A percentile compares a stretch with the other conserved stretches of the same genome.
Evolutionary conservation across 2,113 vertebrate genomes (phyloP).

Genomic region (Chaetorhynchus papuensis): DNA sequence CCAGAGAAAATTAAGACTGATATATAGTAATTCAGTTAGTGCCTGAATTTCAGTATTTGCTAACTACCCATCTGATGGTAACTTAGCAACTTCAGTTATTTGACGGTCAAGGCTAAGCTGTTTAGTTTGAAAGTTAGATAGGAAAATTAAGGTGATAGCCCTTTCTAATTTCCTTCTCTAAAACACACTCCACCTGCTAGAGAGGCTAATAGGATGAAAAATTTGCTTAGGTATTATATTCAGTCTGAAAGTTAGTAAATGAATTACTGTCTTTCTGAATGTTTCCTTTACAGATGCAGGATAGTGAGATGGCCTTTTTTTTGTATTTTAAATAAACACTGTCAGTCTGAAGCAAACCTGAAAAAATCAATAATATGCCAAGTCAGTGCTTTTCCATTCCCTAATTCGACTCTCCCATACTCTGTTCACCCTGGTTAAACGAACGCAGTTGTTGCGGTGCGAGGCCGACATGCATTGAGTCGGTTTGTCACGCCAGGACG

Average conservation of each 20-base stretch:
- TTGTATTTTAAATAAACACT: neutral
- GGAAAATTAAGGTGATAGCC: neutral
- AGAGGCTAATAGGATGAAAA: neutral
- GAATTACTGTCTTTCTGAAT: neutral
- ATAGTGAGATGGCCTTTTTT: neutral
- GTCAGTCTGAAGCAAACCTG: neutral
- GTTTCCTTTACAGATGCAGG: neutral
- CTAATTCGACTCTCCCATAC: neutral
- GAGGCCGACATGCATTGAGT: neutral
- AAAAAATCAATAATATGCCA: neutral
- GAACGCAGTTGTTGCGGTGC: rapidly evolving
- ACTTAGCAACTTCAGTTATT: neutral
- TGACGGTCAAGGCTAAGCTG: neutral
- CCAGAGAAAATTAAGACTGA: neutral
- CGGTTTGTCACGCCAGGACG: neutral
- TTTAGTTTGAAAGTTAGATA: neutral
- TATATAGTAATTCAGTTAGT: neutral
- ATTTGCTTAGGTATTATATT: neutral
- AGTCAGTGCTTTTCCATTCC: neutral
- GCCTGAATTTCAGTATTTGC: neutral
- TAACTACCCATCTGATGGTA: neutral
- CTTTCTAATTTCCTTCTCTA: neutral
- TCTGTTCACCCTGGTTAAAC: neutral
- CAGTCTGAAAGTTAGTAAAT: neutral
- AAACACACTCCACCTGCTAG: neutral